Conservation (phyloP, 2,888 invertebrate species). For the Hirudinaria manillensis region DNA sequence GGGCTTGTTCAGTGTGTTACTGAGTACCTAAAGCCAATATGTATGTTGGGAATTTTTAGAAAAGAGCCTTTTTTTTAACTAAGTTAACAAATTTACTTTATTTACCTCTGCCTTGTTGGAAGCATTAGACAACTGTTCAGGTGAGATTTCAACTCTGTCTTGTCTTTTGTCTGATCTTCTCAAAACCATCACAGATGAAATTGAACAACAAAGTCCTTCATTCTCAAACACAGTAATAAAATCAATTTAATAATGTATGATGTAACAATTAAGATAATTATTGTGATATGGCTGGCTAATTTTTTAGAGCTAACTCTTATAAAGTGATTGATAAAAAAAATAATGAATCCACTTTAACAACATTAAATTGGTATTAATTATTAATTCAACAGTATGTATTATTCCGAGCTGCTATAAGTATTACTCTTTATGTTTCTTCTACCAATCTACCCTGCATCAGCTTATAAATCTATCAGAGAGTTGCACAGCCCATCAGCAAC, state of each 20-base stretch:
- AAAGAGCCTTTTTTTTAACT: background rate
- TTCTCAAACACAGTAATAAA: conserved; percentile 40
- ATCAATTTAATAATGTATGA: too few species aligned
- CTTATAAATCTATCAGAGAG: too few species aligned
- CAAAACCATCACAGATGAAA: conserved; percentile 70
- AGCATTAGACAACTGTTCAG: conserved; percentile 71
- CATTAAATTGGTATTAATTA: too few species aligned
- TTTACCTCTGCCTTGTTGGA: conserved; percentile 51
- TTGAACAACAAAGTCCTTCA: conserved; percentile 61
- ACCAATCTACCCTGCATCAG: too few species aligned
- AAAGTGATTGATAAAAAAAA: background rate
- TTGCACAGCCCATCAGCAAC: too few species aligned
- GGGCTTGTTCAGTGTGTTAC: conserved; percentile 56
- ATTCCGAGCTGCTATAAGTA: too few species aligned
- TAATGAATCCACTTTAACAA: too few species aligned
- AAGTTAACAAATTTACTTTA: conserved; percentile 13
- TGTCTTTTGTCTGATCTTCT: conserved; percentile 73
- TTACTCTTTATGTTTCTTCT: too few species aligned
- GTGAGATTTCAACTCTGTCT: conserved; percentile 77
- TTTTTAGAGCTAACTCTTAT: background rate
- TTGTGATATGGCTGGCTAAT: too few species aligned
- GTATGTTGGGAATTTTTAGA: background rate
- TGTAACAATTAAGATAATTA: too few species aligned
- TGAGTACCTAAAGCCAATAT: conserved; percentile 28
- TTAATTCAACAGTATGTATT: too few species aligned